A percentile compares a stretch with the other conserved stretches of the same genome.
Conservation (phyloP, 2,113 vertebrate genomes). For the Ciconia maguari region DNA sequence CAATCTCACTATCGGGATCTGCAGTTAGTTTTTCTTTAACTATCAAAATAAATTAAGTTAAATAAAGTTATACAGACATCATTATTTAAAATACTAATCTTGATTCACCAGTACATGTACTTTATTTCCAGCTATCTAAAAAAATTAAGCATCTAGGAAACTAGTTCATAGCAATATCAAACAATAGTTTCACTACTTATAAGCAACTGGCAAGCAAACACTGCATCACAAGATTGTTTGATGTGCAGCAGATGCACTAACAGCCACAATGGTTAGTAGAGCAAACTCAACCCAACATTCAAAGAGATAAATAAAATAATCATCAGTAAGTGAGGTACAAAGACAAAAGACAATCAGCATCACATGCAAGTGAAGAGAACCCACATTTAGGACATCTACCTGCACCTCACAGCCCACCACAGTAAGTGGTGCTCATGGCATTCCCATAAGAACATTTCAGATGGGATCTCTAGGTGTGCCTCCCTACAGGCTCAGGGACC, state of each 20-base stretch:
- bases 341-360: not conserved
- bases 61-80: not conserved
- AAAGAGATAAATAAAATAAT: not conserved
- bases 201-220: not conserved
- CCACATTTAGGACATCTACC: not conserved
- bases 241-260: not conserved
- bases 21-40: conserved; percentile 99
- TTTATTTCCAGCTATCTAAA: not conserved
- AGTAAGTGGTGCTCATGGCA: not conserved
- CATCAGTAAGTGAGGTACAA: not conserved
- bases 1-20: conserved; percentile 97
- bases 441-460: not conserved
- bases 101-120: not conserved
- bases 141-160: not conserved
- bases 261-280: not conserved
- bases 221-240: no score
- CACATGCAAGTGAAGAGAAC: not conserved
- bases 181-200: not conserved
- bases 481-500: not conserved
- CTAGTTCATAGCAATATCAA: not conserved
- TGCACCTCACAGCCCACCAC: not conserved
- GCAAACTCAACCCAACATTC: not conserved
- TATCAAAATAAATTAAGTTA: conserved; percentile 62
- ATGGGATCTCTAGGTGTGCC: not conserved
- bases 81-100: not conserved